Evolutionary conservation across 2,888 invertebrate genomes (phyloP).

Genomic region (Cepaea hortensis): DNA sequence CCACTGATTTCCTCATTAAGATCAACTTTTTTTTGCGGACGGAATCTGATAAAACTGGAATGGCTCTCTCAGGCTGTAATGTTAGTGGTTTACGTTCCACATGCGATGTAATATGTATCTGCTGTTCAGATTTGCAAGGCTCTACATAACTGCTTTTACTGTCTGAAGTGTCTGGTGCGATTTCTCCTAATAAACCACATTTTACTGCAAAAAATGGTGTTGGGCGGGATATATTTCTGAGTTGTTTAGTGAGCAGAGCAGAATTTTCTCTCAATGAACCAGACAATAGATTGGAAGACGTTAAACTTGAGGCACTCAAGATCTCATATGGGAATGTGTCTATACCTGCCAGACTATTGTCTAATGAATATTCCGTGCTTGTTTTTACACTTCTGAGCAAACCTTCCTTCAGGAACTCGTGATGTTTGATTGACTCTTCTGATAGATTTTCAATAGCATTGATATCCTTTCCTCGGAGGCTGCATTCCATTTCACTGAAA

Average conservation of each 20-base stretch:
- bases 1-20: too few relatives aligned
- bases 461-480: not conserved
- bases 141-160: not conserved
- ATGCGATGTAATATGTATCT: not conserved
- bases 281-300: not conserved
- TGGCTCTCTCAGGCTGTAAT: not conserved
- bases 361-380: not conserved
- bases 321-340: not conserved
- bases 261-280: not conserved
- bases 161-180: not conserved
- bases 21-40: not conserved
- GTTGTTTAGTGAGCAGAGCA: not conserved
- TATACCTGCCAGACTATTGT: conserved; percentile 4
- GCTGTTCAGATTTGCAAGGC: not conserved
- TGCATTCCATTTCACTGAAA: conserved; percentile 15
- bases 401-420: not conserved
- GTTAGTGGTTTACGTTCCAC: not conserved
- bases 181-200: not conserved
- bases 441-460: not conserved
- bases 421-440: not conserved
- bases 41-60: conserved; percentile 8
- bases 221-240: not conserved
- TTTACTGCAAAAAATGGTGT: not conserved
- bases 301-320: too few relatives aligned
- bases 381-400: not conserved